These are phyloP conservation scores for Pararge aegeria DNA, from an alignment of 1,140 invertebrate species.

Conservation along the genomic window DNA sequence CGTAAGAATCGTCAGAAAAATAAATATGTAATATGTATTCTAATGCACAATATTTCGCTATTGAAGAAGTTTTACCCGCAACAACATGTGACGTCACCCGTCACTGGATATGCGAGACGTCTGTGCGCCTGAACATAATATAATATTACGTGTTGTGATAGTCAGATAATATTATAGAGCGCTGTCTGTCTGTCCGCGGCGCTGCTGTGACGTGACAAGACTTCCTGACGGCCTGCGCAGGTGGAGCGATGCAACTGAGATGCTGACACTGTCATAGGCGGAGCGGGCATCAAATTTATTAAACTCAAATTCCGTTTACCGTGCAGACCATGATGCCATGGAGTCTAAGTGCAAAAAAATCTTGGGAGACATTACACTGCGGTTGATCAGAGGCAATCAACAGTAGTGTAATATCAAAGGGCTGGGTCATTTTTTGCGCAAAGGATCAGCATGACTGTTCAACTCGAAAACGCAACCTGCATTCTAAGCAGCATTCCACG, in stretches of 20 bases:
- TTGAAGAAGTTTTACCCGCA: neutral
- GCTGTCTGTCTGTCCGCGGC: neutral
- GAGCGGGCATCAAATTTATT: neutral
- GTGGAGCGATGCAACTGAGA: neutral
- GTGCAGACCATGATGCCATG: no score
- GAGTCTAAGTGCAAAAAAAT: no score
- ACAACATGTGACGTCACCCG: neutral
- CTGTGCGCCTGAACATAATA: slow-evolving; percentile 11
- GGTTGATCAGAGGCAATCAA: no score
- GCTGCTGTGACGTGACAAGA: neutral
- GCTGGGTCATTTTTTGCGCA: no score
- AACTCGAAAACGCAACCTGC: no score
- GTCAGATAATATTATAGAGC: slow-evolving; percentile 1
- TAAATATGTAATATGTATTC: neutral
- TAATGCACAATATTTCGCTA: neutral
- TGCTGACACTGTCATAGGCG: neutral
- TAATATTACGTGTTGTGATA: neutral
- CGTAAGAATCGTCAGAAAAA: no score
- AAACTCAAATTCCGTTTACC: no score
- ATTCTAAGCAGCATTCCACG: no score
- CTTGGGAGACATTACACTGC: no score
- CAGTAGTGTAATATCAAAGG: no score
- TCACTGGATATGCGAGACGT: neutral
- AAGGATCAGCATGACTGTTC: no score
- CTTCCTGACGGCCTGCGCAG: slow-evolving; percentile 2